These are phyloP conservation scores for Drosophila niveifrons DNA, from an alignment of 2,888 invertebrate species.

Conservation along the genomic window DNA sequence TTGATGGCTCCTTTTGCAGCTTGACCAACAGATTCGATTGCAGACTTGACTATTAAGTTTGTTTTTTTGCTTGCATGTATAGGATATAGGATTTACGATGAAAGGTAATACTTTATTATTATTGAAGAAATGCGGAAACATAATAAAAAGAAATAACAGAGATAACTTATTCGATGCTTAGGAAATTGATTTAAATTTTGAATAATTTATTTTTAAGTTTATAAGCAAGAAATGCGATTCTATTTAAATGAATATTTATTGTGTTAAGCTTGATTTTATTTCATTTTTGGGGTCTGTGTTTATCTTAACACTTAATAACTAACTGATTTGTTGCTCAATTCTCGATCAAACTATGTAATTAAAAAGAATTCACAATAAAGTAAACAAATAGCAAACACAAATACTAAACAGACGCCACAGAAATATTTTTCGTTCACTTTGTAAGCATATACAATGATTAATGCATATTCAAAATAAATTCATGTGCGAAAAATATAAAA, in stretches of 20 bases:
- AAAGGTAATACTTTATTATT: not conserved
- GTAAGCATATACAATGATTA: not conserved
- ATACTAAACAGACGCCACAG: not conserved
- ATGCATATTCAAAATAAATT: not conserved
- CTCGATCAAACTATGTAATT: not conserved
- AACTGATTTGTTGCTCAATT: not conserved
- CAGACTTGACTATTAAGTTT: not conserved
- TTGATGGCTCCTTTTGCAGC: slow-evolving; percentile 1
- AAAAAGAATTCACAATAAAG: not conserved
- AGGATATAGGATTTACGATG: not conserved
- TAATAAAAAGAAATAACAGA: not conserved
- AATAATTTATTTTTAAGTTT: too few species aligned
- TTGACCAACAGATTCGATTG: not conserved
- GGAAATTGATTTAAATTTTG: too few species aligned
- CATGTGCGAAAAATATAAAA: not conserved
- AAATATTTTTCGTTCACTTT: not conserved
- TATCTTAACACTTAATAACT: not conserved
- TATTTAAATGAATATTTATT: not conserved
- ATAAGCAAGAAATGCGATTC: too few species aligned
- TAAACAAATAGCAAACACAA: not conserved
- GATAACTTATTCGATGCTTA: not conserved
- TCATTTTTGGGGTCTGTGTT: not conserved
- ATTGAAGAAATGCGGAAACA: not conserved
- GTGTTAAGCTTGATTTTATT: not conserved
- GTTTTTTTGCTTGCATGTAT: not conserved